Evolutionary conservation across 2,888 invertebrate species (phyloP), one percentile per base, ranked within the genome.

Genomic region (Melieria crassipennis): DNA sequence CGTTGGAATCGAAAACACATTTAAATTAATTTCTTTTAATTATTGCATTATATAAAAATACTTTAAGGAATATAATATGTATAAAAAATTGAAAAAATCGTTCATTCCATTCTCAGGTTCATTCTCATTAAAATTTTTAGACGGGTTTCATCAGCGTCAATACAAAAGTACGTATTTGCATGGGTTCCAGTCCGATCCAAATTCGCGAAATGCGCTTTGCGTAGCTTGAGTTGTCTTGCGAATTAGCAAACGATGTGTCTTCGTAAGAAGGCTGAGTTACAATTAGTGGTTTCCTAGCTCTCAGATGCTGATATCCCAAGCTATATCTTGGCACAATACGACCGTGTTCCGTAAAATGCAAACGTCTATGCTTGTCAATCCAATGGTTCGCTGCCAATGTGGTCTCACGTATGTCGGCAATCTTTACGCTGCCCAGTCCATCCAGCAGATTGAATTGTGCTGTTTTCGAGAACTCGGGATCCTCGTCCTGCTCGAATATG

Each of bases 361-460:
- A 77, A 30, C 86, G 84, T 10, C 77, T 80, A 57, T 79, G 79
- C 16, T 92, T 90, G 0, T 88, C 84, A 1, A 91, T 75, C 88
- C 89, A 90, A 77, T 91, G 89, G 81, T 93, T 93, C 0, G 89
- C 94, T 1, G 92, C 92, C n/a, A 95, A 83, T 0, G 90, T 90
- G 0, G 91, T 92, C 82, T 95, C 94, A 68, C 87, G 87, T 0
- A 91, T 84, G 0, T 88, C 85, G 5, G 81, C 83, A 0, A 94
- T 85, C 1, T 87, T 86, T 62, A 92, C 88, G 4, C 75, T 76
- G 30, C 78, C 73, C 4, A 85, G 76, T 0, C 93, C 78, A 55
- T 89, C 79, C 47, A 79, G 79, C 0, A 87, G 65, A 75, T 86
- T 82, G 57, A 87, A 83, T 71, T 82, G 83, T 0, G 84, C 81